Base-by-base conservation (phyloP, 2,888 invertebrate genomes). In the Ophion slaviceki region DNA sequence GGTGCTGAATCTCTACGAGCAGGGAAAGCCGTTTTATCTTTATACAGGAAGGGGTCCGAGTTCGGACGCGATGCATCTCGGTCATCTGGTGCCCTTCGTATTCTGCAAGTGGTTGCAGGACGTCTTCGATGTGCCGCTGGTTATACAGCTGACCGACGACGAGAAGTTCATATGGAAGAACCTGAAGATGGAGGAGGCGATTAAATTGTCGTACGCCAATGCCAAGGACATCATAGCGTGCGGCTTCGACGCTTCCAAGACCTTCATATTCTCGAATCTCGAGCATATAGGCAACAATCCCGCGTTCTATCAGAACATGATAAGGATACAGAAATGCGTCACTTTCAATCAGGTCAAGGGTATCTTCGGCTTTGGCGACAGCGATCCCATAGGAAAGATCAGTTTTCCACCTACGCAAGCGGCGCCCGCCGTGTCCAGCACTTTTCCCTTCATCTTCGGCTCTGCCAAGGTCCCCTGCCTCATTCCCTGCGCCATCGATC, bases 401-500 rank as follows among this genome's bases (percentile, higher is more conserved):
- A 96, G 97, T 17, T 99, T 99, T 94, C 99, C 99, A 0, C 97
- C 99, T 0, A 97, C 98, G 57, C 99, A 99, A 94, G 99, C 99
- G 0, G 98, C 99, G 0, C 99, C 99, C 0, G 97, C 98, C 1
- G 96, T 99, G 89, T 97, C 98, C 0, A 97, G 97, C 1, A 97
- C 97, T 11, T 98, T 99, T 94, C 99, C 99, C 0, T 96, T 97
- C 86, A 98, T 99, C 91, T 99, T 99, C 93, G 96, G 96, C 0
- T 95, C 96, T 75, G 96, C 96, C 91, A 96, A 97, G 90, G 95
- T 98, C 70, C 96, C 96, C 4, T 97, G 97, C 91, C 95, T 99
- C 3, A 99, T 99, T 87, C 99, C 99, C 0, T 99, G 99, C 94
- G 99, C 99, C 10, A 99, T 99, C 88, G 99, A 99, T 95, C 99